A percentile compares a stretch with the other conserved stretches of the same genome.
phyloP scores from a whole-genome alignment of 2,797 vertebrate species.

The Peromyscus attwateri region DNA sequence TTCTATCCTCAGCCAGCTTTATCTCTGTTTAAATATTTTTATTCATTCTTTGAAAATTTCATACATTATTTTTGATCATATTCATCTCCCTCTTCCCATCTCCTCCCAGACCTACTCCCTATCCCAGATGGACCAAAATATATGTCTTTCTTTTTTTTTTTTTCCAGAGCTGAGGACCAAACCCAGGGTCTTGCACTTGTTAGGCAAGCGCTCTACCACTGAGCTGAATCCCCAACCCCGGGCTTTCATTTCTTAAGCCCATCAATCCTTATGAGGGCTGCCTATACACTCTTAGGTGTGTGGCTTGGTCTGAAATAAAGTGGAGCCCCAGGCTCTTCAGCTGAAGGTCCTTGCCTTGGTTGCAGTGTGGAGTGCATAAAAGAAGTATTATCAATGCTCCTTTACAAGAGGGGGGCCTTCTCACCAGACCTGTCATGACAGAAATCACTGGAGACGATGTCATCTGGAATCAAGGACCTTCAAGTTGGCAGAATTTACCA shows the following conservation, averaged over 20 bases:
- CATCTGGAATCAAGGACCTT: conserved; percentile 48
- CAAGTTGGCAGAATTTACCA: conserved; percentile 12
- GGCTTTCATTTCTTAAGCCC: not conserved
- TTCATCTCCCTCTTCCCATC: not conserved
- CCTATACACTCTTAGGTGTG: not conserved
- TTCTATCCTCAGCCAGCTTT: conserved; percentile 1
- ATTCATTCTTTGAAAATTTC: not conserved
- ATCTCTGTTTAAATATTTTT: not conserved
- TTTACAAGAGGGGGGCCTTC: not conserved
- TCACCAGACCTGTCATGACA: not conserved
- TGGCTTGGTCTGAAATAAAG: conserved; percentile 35
- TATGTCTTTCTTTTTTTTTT: not conserved
- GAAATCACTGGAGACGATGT: not conserved
- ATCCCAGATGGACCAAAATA: not conserved
- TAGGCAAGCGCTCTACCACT: no score
- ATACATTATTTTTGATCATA: not conserved
- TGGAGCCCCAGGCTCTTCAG: not conserved
- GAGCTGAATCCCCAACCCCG: no score
- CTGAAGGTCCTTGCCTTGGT: not conserved
- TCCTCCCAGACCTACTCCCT: not conserved
- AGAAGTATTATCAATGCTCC: not conserved
- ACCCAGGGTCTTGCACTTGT: no score
- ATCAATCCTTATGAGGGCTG: no score
- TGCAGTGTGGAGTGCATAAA: not conserved
- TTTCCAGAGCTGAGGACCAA: no score